Evolutionary conservation across 2,888 invertebrate species (phyloP).

Genomic region (Ametastegia equiseti): DNA sequence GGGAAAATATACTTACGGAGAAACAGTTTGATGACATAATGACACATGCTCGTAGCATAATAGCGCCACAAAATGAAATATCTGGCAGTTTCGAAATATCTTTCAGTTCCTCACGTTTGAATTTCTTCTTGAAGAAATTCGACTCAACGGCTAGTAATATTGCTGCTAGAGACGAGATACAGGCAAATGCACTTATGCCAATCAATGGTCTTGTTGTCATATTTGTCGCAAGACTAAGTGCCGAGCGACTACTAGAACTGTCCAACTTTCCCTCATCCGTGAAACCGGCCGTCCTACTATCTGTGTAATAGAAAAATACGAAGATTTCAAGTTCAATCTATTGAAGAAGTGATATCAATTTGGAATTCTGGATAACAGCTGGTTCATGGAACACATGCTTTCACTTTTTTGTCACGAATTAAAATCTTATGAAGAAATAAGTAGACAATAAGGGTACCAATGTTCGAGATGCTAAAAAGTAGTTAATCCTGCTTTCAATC

Average conservation of each 20-base stretch:
- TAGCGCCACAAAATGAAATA: conserved; percentile 67
- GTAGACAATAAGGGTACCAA: neutral
- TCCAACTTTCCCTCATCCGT: conserved; percentile 67
- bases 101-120: conserved; percentile 61
- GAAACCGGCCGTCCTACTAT: conserved; percentile 72
- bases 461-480: neutral
- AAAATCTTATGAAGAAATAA: neutral
- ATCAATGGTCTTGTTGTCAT: conserved; percentile 68
- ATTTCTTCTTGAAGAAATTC: conserved; percentile 68
- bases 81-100: conserved; percentile 62
- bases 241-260: conserved; percentile 65
- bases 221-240: conserved; percentile 71
- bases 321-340: neutral
- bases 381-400: neutral
- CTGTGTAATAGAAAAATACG: conserved; percentile 55
- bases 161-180: conserved; percentile 69
- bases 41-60: conserved; percentile 71
- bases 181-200: conserved; percentile 72
- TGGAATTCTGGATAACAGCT: neutral
- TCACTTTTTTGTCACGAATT: neutral
- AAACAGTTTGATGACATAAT: conserved; percentile 73
- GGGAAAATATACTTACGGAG: conserved; percentile 63
- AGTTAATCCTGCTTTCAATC: neutral
- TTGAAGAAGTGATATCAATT: neutral
- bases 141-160: conserved; percentile 70